Evolutionary conservation across 2,888 invertebrate genomes (phyloP).

Genomic region (Clepsis dumicolana): DNA sequence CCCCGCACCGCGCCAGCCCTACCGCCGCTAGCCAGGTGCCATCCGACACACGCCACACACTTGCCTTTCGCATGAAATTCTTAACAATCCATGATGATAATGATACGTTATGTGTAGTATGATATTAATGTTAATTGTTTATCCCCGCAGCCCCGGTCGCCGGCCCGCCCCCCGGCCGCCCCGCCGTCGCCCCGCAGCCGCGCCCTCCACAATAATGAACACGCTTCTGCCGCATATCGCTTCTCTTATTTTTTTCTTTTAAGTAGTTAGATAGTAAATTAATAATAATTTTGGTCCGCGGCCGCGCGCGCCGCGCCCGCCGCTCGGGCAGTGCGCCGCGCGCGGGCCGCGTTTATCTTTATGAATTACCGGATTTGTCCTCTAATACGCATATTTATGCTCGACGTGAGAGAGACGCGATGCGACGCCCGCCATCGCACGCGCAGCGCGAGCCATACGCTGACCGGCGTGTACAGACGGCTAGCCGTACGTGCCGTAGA

Average conservation of each 20-base stretch:
- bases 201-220: constrained; percentile 40
- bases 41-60: neutral
- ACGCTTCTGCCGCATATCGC: constrained; percentile 62
- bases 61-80: too few relatives aligned
- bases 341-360: constrained; percentile 20
- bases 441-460: too few relatives aligned
- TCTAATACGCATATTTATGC: constrained; percentile 31
- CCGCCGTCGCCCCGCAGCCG: too few relatives aligned
- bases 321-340: constrained; percentile 6
- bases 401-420: constrained; percentile 21
- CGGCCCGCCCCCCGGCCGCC: constrained; percentile 19
- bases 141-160: constrained; percentile 16
- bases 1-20: too few relatives aligned
- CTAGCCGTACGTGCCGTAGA: neutral
- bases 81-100: too few relatives aligned
- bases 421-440: neutral
- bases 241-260: constrained; percentile 61
- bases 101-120: neutral
- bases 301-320: constrained; percentile 27
- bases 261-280: constrained; percentile 77
- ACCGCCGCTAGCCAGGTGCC: too few relatives aligned
- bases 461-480: too few relatives aligned
- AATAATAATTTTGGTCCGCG: constrained; percentile 54
- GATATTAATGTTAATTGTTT: neutral
- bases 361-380: constrained; percentile 33